Evolutionary conservation across 2,113 vertebrate genomes (phyloP).

Genomic region (Lepus timidus): DNA sequence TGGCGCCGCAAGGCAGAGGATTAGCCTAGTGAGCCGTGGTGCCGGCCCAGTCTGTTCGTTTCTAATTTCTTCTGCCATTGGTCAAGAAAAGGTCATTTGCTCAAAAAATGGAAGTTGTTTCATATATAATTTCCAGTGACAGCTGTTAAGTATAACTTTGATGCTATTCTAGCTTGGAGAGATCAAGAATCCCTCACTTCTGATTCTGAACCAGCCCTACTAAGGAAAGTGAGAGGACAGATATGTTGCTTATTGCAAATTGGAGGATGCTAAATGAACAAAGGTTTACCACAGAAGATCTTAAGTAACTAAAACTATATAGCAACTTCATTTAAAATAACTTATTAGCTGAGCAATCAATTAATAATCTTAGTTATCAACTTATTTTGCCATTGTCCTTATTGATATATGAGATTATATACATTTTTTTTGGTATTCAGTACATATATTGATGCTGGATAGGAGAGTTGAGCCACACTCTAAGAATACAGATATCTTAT

Average conservation of each 20-base stretch:
- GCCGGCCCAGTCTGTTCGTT: neutral
- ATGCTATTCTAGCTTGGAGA: neutral
- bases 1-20: too few relatives aligned
- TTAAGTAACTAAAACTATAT: neutral
- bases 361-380: neutral
- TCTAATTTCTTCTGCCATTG: neutral
- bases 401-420: neutral
- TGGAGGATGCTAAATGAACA: neutral
- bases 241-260: neutral
- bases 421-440: neutral
- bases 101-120: neutral
- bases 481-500: neutral
- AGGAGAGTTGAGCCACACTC: neutral
- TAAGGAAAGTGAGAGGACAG: conserved; percentile 1
- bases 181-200: neutral
- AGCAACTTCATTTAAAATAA: neutral
- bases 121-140: neutral
- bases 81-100: conserved; percentile 15
- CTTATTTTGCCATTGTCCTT: neutral
- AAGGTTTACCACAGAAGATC: neutral
- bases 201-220: neutral
- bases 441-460: neutral
- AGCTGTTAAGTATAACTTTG: neutral
- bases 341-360: neutral
- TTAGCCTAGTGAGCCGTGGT: too few relatives aligned